Percentiles rank a stretch among this genome's conserved stretches.
These are phyloP conservation scores for Pedionomus torquatus DNA, from an alignment of 2,113 vertebrate species.

Conservation along the genomic window DNA sequence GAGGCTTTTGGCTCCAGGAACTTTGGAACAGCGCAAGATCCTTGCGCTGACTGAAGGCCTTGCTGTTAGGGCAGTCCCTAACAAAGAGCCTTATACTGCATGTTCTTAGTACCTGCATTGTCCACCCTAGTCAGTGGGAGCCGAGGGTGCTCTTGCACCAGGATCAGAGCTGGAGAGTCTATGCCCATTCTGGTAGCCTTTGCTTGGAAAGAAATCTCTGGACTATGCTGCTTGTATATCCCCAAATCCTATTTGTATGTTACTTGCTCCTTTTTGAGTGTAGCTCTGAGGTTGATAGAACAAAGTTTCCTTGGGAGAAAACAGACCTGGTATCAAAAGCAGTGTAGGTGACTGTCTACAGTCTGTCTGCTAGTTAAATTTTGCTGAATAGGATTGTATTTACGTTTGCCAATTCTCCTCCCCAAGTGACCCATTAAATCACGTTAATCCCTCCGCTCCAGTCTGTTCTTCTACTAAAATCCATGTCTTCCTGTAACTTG, in stretches of 20 bases:
- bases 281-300: not conserved
- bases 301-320: not conserved
- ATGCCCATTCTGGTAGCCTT: not conserved
- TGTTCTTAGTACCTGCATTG: not conserved
- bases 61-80: not conserved
- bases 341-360: not conserved
- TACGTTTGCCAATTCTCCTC: not conserved
- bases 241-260: not conserved
- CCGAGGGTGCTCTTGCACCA: not conserved
- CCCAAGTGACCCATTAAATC: slow-evolving; percentile 27
- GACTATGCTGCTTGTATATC: not conserved
- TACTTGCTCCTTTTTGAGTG: not conserved
- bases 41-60: not conserved
- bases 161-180: not conserved
- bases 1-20: not conserved
- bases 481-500: not conserved
- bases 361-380: not conserved
- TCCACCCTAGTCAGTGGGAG: not conserved
- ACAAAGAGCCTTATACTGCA: not conserved
- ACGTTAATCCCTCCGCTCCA: not conserved
- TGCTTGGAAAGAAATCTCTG: not conserved
- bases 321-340: not conserved
- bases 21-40: not conserved
- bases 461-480: not conserved
- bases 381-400: not conserved